Percentiles rank a stretch among this genome's conserved stretches.
phyloP scores from a whole-genome alignment of 2,888 invertebrate species.

The Podabrus alpinus region DNA sequence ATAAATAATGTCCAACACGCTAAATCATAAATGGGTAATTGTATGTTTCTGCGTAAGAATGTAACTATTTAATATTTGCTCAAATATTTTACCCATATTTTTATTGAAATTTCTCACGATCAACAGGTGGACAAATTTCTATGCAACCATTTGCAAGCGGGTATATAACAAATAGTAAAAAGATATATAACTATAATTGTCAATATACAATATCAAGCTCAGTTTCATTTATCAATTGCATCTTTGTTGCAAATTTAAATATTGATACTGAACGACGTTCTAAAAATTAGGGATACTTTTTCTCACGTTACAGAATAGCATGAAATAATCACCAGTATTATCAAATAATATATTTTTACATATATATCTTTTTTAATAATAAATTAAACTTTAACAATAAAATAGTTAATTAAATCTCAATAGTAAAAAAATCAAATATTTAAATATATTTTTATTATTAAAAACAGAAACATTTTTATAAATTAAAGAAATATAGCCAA shows the following conservation, averaged over 20 bases:
- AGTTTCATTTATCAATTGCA: constrained; percentile 5
- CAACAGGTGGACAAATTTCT: constrained; percentile 22
- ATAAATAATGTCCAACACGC: background rate
- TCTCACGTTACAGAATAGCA: constrained; percentile 12
- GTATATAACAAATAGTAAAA: background rate
- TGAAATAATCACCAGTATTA: background rate
- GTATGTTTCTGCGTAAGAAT: background rate
- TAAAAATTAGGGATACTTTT: constrained; percentile 1
- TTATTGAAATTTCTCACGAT: constrained; percentile 20
- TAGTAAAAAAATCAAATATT: too few relatives aligned
- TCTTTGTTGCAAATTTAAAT: constrained; percentile 10
- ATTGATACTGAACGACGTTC: constrained; percentile 1
- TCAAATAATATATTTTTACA: background rate
- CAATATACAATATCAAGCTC: constrained; percentile 2
- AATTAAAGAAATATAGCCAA: too few relatives aligned
- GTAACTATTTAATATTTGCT: background rate
- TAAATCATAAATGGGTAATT: background rate
- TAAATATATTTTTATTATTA: too few relatives aligned
- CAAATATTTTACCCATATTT: background rate
- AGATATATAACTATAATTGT: background rate
- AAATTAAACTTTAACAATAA: too few relatives aligned
- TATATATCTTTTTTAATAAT: too few relatives aligned
- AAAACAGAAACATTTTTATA: too few relatives aligned
- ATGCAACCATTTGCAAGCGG: constrained; percentile 9
- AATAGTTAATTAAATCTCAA: too few relatives aligned